phyloP scores from a whole-genome alignment of 2,888 invertebrate species.

The Leptopterna dolabrata region DNA sequence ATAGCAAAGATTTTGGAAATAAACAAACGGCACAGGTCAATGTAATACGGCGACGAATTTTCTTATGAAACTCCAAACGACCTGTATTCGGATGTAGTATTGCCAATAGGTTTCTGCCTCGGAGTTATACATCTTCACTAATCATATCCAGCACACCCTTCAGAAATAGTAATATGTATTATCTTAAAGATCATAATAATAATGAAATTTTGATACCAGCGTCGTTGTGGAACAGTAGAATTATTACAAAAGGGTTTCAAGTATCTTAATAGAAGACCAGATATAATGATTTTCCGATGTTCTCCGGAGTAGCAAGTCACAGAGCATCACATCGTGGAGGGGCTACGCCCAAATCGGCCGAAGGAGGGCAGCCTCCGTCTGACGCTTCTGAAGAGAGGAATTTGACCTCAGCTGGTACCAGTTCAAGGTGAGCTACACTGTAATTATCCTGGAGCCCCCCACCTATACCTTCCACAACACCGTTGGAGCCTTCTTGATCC shows the following conservation, averaged over 20 bases:
- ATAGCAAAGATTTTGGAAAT: no score
- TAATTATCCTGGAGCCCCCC: slow-evolving; percentile 38
- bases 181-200: no score
- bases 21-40: no score
- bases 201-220: no score
- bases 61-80: no score
- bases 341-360: slow-evolving; percentile 39
- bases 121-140: neutral
- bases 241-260: neutral
- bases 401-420: slow-evolving; percentile 52
- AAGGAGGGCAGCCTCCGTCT: slow-evolving; percentile 27
- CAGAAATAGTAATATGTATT: no score
- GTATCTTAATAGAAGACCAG: neutral
- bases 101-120: no score
- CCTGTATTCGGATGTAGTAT: no score
- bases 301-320: neutral
- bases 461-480: slow-evolving; percentile 22
- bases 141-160: neutral
- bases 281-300: neutral
- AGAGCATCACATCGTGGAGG: neutral
- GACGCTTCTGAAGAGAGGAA: slow-evolving; percentile 42
- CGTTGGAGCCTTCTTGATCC: slow-evolving; percentile 36
- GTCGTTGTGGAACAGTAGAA: neutral
- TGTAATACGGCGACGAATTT: no score
- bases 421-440: slow-evolving; percentile 50